Evolutionary conservation across 2,888 invertebrate genomes (phyloP).

Genomic region (Megamerina dolium): DNA sequence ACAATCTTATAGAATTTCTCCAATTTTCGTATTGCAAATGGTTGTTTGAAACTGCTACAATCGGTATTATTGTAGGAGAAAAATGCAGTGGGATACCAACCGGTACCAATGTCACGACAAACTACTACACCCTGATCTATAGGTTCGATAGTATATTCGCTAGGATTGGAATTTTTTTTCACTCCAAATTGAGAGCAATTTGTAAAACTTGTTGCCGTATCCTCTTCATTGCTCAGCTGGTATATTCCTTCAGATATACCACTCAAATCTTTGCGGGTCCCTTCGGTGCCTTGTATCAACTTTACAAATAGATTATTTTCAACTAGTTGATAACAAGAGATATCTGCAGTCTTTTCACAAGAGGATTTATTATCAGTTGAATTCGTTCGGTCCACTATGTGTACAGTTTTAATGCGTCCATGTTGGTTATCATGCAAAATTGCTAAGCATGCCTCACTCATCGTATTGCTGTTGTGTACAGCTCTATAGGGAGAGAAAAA

Average conservation of each 20-base stretch:
- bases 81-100: slow-evolving; percentile 69
- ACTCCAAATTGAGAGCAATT: slow-evolving; percentile 36
- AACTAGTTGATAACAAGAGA: slow-evolving; percentile 36
- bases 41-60: slow-evolving; percentile 39
- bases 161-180: slow-evolving; percentile 17
- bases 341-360: slow-evolving; percentile 25
- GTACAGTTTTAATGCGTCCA: slow-evolving; percentile 53
- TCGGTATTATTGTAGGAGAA: slow-evolving; percentile 56
- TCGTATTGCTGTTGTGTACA: background rate
- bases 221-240: slow-evolving; percentile 18
- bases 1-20: slow-evolving; percentile 31
- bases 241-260: slow-evolving; percentile 34
- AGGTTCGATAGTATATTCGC: slow-evolving; percentile 25
- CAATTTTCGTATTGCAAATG: slow-evolving; percentile 33
- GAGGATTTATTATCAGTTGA: no score
- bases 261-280: slow-evolving; percentile 34
- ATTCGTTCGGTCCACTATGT: slow-evolving; percentile 42
- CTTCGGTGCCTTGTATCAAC: slow-evolving; percentile 26
- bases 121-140: slow-evolving; percentile 64
- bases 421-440: slow-evolving; percentile 55
- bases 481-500: no score
- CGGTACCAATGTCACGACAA: slow-evolving; percentile 56
- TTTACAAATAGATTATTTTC: slow-evolving; percentile 29
- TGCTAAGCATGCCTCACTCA: slow-evolving; percentile 54
- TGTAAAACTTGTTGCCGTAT: slow-evolving; percentile 29